Percentiles rank a stretch among this genome's conserved stretches.
Evolutionary conservation across 2,113 vertebrate species (phyloP).

Genomic region (Vulpes lagopus): DNA sequence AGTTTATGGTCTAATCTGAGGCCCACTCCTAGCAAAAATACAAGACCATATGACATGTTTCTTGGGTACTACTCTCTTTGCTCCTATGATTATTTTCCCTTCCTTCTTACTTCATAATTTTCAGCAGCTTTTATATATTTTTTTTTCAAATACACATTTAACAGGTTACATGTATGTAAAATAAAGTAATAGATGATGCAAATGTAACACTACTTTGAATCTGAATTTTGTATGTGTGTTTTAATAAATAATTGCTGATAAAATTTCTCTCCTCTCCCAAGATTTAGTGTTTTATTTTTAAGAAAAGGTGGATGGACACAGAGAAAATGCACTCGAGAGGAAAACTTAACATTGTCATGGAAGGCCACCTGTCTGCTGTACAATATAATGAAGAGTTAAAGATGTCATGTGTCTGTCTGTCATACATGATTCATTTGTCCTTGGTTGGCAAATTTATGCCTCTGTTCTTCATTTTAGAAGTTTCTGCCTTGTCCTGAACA

Average conservation of each 20-base stretch:
- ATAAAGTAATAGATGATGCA: background rate
- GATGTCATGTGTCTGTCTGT: background rate
- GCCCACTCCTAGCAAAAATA: background rate
- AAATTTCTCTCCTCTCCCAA: background rate
- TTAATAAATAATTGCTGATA: conserved; percentile 40
- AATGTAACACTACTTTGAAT: background rate
- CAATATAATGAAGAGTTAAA: background rate
- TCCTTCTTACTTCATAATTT: background rate
- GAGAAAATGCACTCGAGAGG: background rate
- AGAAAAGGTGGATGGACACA: background rate
- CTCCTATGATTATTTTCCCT: conserved; percentile 45
- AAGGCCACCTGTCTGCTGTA: background rate
- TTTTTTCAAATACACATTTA: conserved; percentile 9
- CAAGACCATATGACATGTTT: background rate
- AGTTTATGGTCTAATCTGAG: background rate
- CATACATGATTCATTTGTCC: background rate
- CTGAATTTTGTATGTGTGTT: background rate
- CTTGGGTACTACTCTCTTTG: background rate
- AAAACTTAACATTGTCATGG: conserved; percentile 30
- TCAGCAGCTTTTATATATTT: background rate
- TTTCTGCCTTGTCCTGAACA: background rate
- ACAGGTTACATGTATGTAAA: background rate
- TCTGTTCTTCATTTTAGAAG: conserved; percentile 3
- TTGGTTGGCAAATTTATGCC: background rate
- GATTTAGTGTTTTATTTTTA: conserved; percentile 27